These are phyloP conservation scores for Pogoniulus pusillus DNA, from an alignment of 2,797 vertebrate genomes.

Conservation along the genomic window DNA sequence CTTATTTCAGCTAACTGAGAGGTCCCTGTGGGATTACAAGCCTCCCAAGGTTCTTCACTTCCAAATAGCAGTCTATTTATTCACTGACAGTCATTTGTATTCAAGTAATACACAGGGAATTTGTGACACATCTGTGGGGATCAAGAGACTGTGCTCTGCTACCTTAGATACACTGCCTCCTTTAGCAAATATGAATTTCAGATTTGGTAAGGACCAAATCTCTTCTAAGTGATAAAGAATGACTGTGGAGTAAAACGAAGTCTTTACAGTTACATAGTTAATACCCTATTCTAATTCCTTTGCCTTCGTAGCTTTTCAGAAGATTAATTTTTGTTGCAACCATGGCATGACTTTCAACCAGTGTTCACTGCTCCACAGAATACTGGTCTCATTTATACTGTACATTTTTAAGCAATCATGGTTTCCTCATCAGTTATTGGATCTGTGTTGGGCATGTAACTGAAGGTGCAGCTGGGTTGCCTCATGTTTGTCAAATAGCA, in stretches of 20 bases:
- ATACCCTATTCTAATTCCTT: background rate
- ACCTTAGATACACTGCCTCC: background rate
- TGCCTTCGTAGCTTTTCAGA: background rate
- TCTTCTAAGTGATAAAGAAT: background rate
- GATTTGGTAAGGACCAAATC: background rate
- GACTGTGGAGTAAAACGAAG: background rate
- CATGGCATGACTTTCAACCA: background rate
- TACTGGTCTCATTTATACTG: background rate
- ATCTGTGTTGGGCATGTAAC: background rate
- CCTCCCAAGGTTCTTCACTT: background rate
- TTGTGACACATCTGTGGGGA: background rate
- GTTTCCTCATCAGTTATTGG: background rate
- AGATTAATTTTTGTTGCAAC: background rate
- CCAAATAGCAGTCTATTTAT: background rate
- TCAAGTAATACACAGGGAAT: background rate
- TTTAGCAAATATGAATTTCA: background rate
- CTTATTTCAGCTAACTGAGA: background rate
- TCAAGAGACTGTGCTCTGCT: background rate
- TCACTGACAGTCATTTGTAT: background rate
- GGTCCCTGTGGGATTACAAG: background rate
- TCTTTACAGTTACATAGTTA: background rate
- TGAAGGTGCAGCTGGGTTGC: background rate
- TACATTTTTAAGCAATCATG: background rate
- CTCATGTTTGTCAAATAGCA: background rate
- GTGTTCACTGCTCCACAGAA: background rate